Base-by-base conservation (phyloP, 2,797 vertebrate species). In the Phyllotis vaccarum region DNA sequence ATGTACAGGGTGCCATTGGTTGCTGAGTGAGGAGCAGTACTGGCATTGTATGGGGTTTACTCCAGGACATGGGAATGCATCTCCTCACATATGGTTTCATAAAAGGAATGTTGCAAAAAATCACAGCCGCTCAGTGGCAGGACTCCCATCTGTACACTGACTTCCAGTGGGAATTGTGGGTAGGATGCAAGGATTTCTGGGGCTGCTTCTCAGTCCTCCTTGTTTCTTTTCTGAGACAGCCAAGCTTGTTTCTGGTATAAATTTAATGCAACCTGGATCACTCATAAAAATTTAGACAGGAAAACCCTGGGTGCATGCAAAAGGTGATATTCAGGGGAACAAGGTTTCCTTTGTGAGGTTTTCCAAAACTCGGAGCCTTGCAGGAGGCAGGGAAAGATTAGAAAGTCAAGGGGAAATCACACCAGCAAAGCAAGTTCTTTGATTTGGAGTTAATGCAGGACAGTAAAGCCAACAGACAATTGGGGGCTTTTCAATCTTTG, bases 21-120 rank as follows among this genome's bases (percentile, higher is more conserved):
- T 2, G 46, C 80, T 1, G 6, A 74, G 37, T 0, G 34, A 79
- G n/a, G 80, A 24, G 11, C 56, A 10, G 8, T 0, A 5, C 27
- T 79, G 83, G 85, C 46, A 3, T 11, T 7, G 0, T 0, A 0
- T 12, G n/a, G n/a, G n/a, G 40, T 6, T 75, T 10, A 3, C 49
- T 14, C 2, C 17, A 58, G 93, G 81, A 76, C 74, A 10, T 34
- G 85, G 10, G 91, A 93, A 96, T 93, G 82, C 80, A 80, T 96
- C 93, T 83, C 92, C 72, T 95, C 95, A 95, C 82, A 90, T 89
- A 93, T 10, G 46, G 92, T 96, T 96, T 60, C 40, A 6, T 56
- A 86, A 93, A 96, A 82, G 1, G 96, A 98, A 95, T 96, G 96
- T 86, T 72, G 93, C 86, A 95, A 96, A 96, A 94, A 95, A 88